These are phyloP conservation scores for Sturnus vulgaris DNA, from an alignment of 2,113 vertebrate species.

Conservation along the genomic window DNA sequence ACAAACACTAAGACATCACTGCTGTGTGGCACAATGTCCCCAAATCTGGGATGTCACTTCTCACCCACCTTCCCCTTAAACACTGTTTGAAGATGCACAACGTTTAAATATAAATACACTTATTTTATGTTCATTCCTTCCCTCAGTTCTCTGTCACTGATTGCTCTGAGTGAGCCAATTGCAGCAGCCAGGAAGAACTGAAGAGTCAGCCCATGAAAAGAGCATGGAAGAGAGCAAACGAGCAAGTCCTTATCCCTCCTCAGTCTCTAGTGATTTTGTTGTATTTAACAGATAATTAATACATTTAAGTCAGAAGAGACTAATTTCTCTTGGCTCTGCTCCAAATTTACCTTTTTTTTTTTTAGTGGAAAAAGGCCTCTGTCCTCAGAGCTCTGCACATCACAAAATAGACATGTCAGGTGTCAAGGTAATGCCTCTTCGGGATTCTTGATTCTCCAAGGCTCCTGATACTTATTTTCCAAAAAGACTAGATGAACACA, in stretches of 20 bases:
- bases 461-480: neutral
- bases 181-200: neutral
- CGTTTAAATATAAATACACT: neutral
- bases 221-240: neutral
- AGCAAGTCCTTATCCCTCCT: neutral
- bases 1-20: neutral
- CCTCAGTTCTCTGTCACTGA: neutral
- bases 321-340: neutral
- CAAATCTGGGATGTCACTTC: neutral
- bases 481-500: neutral
- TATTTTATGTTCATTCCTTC: neutral
- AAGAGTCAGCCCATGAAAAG: neutral
- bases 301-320: neutral
- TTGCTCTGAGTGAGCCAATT: neutral
- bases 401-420: neutral
- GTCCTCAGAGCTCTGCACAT: neutral
- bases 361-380: neutral
- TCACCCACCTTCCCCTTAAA: neutral
- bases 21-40: neutral
- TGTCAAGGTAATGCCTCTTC: neutral
- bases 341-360: neutral
- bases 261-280: neutral
- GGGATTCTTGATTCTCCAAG: neutral
- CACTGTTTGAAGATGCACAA: neutral
- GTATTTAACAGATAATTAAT: neutral